Evolutionary conservation across 2,888 invertebrate species (phyloP).

Genomic region (Dryobota labecula): DNA sequence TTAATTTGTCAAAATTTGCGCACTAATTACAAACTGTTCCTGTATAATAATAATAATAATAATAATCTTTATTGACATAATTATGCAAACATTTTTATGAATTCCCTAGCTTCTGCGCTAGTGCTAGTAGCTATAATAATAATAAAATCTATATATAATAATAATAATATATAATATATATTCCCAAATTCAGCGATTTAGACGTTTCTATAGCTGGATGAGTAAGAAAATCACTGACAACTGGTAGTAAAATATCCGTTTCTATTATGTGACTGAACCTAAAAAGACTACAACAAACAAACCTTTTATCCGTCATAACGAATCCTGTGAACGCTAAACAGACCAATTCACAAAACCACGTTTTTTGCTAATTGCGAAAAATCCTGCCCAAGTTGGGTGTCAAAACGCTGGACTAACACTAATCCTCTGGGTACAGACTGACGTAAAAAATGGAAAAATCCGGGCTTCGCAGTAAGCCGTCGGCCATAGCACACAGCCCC

Average conservation of each 20-base stretch:
- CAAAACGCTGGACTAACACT: constrained; percentile 59
- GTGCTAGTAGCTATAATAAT: no score
- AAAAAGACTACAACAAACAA: background rate
- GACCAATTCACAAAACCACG: constrained; percentile 17
- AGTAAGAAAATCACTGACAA: background rate
- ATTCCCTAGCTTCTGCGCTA: no score
- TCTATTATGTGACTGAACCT: no score
- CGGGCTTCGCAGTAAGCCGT: constrained; percentile 36
- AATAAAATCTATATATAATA: no score
- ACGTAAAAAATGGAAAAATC: constrained; percentile 46
- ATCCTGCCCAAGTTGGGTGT: constrained; percentile 45
- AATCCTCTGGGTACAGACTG: constrained; percentile 44
- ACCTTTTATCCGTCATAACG: background rate
- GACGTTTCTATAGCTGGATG: background rate
- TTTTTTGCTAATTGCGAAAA: constrained; percentile 55
- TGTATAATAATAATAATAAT: no score
- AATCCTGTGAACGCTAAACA: constrained; percentile 15
- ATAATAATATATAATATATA: no score
- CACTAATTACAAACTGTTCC: no score
- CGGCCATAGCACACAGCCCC: constrained; percentile 38
- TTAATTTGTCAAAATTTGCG: no score
- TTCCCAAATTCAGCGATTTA: background rate
- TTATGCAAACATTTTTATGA: no score
- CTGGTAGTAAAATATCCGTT: no score
- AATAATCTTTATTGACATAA: no score